These are phyloP conservation scores for Lineus longissimus DNA, from an alignment of 1,140 invertebrate species.

Conservation along the genomic window DNA sequence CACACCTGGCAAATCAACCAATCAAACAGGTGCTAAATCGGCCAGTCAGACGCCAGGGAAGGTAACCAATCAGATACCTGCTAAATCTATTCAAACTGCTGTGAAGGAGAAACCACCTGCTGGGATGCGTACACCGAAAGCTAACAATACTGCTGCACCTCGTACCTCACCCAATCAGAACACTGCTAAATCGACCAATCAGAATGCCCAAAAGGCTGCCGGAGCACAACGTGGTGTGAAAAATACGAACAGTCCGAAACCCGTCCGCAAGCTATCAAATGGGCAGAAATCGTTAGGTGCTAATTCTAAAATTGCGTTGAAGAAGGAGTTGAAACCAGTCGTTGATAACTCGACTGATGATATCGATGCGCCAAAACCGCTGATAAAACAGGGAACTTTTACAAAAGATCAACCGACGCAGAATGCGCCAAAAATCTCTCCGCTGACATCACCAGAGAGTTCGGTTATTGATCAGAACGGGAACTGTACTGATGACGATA, in stretches of 20 bases:
- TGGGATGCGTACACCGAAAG: not conserved
- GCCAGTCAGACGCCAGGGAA: not conserved
- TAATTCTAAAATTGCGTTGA: too few relatives aligned
- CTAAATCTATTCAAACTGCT: too few relatives aligned
- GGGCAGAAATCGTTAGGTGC: too few relatives aligned
- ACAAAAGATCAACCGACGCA: slow-evolving; percentile 69
- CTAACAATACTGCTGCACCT: too few relatives aligned
- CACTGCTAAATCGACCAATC: not conserved
- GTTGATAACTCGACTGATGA: not conserved
- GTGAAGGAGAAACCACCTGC: not conserved
- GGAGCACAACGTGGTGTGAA: not conserved
- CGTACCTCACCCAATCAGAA: not conserved
- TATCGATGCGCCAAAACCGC: slow-evolving; percentile 31
- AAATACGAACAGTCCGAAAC: not conserved
- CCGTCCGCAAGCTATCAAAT: too few relatives aligned
- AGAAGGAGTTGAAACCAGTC: too few relatives aligned
- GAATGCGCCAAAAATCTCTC: slow-evolving; percentile 8
- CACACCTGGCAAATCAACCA: not conserved
- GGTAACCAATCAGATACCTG: not conserved
- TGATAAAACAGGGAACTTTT: slow-evolving; percentile 77
- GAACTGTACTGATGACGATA: slow-evolving; percentile 24
- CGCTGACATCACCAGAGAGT: not conserved
- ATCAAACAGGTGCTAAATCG: not conserved
- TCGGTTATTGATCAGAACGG: not conserved
- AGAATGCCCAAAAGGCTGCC: not conserved